Conservation (phyloP, 1,140 invertebrate species). For the Maconellicoccus hirsutus region DNA sequence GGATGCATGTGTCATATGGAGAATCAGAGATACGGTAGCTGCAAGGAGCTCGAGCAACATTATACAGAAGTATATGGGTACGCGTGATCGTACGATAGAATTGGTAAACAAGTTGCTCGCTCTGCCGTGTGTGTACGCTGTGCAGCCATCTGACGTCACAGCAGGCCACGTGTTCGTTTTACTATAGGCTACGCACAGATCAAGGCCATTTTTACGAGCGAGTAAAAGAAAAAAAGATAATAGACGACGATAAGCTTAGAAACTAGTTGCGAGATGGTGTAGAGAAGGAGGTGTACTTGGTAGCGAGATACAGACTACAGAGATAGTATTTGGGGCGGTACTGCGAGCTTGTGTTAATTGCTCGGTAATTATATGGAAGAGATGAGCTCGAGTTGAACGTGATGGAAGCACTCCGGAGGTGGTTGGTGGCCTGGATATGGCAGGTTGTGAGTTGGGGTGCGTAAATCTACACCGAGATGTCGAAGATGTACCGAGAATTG, state of each 20-base stretch:
- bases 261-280: background rate
- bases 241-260: background rate
- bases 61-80: background rate
- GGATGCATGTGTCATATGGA: slow-evolving; percentile 1
- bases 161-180: slow-evolving; percentile 16
- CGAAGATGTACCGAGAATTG: too few species aligned
- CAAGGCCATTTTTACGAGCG: slow-evolving; percentile 21
- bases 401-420: too few species aligned
- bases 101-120: slow-evolving; percentile 16
- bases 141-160: slow-evolving; percentile 1
- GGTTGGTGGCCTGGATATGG: too few species aligned
- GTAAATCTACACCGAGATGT: too few species aligned
- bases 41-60: too few species aligned
- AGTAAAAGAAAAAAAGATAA: slow-evolving; percentile 18
- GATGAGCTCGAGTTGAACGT: too few species aligned
- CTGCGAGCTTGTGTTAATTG: background rate
- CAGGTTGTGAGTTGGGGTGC: too few species aligned
- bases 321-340: background rate
- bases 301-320: background rate
- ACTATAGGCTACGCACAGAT: slow-evolving; percentile 18
- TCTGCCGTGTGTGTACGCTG: background rate
- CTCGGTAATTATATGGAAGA: background rate
- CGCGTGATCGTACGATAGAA: background rate
- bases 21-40: background rate
- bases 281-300: background rate